Percentiles rank a stretch among this genome's conserved stretches.
These are phyloP conservation scores for Echiichthys vipera DNA, from an alignment of 2,797 vertebrate species.

Conservation along the genomic window DNA sequence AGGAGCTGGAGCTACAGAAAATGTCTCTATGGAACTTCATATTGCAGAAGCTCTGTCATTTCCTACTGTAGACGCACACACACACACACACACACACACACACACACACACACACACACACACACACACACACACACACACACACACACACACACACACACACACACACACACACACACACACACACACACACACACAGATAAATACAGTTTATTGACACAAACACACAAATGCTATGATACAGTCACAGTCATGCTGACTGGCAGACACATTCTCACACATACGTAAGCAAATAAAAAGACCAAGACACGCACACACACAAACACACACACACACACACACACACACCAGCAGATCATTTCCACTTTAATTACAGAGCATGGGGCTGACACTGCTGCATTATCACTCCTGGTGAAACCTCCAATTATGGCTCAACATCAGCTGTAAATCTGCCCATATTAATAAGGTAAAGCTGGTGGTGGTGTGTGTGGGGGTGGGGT, in stretches of 20 bases:
- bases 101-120: slow-evolving; percentile 6
- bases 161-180: slow-evolving; percentile 15
- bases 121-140: slow-evolving; percentile 6
- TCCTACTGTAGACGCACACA: slow-evolving; percentile 28
- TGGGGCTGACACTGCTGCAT: slow-evolving; percentile 59
- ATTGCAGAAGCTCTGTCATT: slow-evolving; percentile 73
- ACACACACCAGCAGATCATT: slow-evolving; percentile 40
- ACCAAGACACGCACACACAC: slow-evolving; percentile 16
- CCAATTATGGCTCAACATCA: slow-evolving; percentile 71
- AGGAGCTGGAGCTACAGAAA: slow-evolving; percentile 62
- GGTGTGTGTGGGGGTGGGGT: not conserved
- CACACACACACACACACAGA: slow-evolving; percentile 20
- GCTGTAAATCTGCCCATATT: slow-evolving; percentile 70
- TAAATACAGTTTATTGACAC: not conserved
- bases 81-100: slow-evolving; percentile 25
- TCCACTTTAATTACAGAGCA: slow-evolving; percentile 75
- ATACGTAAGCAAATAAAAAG: slow-evolving; percentile 22
- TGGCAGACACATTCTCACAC: slow-evolving; percentile 18
- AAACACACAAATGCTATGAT: not conserved
- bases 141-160: slow-evolving; percentile 6
- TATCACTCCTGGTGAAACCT: slow-evolving; percentile 66
- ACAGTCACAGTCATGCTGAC: not conserved
- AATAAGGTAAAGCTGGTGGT: slow-evolving; percentile 58
- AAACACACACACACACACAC: slow-evolving; percentile 16
- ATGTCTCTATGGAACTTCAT: slow-evolving; percentile 60